Evolutionary conservation across 2,888 invertebrate species (phyloP), one percentile per base, ranked within the genome.

Genomic region (Boloria selene): DNA sequence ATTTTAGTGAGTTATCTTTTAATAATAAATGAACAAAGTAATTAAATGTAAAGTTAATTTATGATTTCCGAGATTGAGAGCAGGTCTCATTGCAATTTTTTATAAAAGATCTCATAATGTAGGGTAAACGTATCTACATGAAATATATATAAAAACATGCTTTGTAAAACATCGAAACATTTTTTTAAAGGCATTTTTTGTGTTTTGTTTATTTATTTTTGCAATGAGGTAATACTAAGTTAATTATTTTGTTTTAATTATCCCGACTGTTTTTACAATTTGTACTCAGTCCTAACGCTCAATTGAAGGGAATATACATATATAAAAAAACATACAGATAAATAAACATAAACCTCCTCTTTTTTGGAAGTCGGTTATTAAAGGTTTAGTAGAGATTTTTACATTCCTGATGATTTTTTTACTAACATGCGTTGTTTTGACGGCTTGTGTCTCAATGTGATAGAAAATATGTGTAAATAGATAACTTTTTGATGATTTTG

Each of bases 391-490:
- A 55, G 45, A 56, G 31, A 64, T 66, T 56, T 47, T 66, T 58
- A 69, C 69, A 69, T 69, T 69, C 69, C 69, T 67, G 42, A 47
- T 49, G 51, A 55, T 63, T 56, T 42, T 68, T 38, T 52, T 50
- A 67, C 44, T 31, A 60, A 59, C 38, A 61, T 42, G 50, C 62
- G 31, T 58, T 55, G 31, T 58, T 44, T 54, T 56, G 5, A 56
- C 22, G 53, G 56, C 52, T 64, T 53, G 51, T 61, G 55, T 67
- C 31, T 53, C 66, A 73, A 77, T 86, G 85, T 87, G 85, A 85
- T 86, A 85, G 80, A 79, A 73, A 77, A 77, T 75, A 69, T 79
- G 78, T 85, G 81, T 85, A 84, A 70, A 82, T 82, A 78, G 70
- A 22, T 82, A 77, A 59, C 73, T 74, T 74, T 76, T 79, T 77